Percentiles rank a stretch among this genome's conserved stretches.
These are phyloP conservation scores for Globodera rostochiensis DNA, from an alignment of 1,140 invertebrate species.

Conservation along the genomic window DNA sequence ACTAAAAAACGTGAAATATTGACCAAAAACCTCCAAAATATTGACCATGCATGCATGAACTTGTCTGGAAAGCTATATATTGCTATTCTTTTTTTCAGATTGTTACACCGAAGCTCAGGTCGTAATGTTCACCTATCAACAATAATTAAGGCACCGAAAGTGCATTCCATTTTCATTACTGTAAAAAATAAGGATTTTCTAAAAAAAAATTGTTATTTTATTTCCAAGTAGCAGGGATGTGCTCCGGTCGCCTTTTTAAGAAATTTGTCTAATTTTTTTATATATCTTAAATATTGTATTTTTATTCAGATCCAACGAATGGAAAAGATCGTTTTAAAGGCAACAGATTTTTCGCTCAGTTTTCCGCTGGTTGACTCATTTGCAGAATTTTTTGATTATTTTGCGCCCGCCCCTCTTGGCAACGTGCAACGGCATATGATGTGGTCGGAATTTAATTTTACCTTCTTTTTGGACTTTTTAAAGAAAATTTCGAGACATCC, in stretches of 20 bases:
- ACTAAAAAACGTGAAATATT: too few relatives aligned
- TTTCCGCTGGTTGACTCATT: slow-evolving; percentile 34
- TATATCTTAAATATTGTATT: background rate
- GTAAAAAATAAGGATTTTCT: too few relatives aligned
- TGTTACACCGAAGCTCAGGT: slow-evolving; percentile 32
- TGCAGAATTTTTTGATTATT: slow-evolving; percentile 33
- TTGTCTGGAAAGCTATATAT: slow-evolving; percentile 14
- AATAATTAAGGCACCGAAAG: too few relatives aligned
- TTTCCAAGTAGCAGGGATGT: too few relatives aligned
- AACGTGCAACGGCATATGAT: slow-evolving; percentile 21
- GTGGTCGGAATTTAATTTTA: slow-evolving; percentile 30
- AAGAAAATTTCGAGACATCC: background rate
- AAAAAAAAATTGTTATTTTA: too few relatives aligned
- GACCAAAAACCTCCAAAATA: background rate
- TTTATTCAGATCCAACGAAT: slow-evolving; percentile 18
- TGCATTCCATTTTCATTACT: too few relatives aligned
- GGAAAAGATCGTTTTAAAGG: slow-evolving; percentile 35
- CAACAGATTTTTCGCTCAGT: slow-evolving; percentile 21
- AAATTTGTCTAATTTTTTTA: background rate
- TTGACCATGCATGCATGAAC: slow-evolving; percentile 22
- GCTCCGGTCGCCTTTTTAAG: too few relatives aligned
- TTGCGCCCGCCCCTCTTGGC: slow-evolving; percentile 9
- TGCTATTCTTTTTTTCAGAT: slow-evolving; percentile 16
- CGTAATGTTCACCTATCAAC: too few relatives aligned
- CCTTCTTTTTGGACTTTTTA: background rate